Percentiles rank a stretch among this genome's conserved stretches.
Evolutionary conservation across 2,888 invertebrate species (phyloP).

Genomic region (Archips crataeganus): DNA sequence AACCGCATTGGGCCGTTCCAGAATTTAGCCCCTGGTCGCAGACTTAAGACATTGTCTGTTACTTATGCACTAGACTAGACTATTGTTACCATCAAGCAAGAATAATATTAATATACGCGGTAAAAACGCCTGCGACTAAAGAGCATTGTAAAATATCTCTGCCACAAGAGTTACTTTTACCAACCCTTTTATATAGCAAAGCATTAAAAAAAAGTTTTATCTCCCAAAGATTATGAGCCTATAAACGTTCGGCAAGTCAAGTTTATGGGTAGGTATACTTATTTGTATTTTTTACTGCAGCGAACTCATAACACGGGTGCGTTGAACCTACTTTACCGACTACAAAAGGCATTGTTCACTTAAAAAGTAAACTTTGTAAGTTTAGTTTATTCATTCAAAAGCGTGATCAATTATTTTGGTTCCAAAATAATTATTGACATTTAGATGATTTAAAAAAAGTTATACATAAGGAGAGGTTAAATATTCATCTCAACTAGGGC

Average conservation of each 20-base stretch:
- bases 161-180: background rate
- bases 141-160: background rate
- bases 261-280: conserved; percentile 50
- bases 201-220: conserved; percentile 11
- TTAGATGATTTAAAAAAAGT: background rate
- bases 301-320: conserved; percentile 18
- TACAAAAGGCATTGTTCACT: conserved; percentile 17
- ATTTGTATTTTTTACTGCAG: conserved; percentile 41
- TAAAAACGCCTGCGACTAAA: background rate
- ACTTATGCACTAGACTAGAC: too few species aligned
- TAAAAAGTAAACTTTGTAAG: conserved; percentile 5
- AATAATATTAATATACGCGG: background rate
- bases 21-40: too few species aligned
- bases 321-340: conserved; percentile 18
- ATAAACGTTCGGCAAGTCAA: conserved; percentile 49
- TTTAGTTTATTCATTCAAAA: conserved; percentile 6
- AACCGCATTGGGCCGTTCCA: too few species aligned
- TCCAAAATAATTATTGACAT: background rate
- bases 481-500: too few species aligned
- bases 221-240: conserved; percentile 42
- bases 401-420: background rate
- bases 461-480: too few species aligned
- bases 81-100: background rate
- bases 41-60: too few species aligned
- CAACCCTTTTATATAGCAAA: conserved; percentile 8